Evolutionary conservation across 2,888 invertebrate species (phyloP), one percentile per base, ranked within the genome.

Genomic region (Matsumyia berberina): DNA sequence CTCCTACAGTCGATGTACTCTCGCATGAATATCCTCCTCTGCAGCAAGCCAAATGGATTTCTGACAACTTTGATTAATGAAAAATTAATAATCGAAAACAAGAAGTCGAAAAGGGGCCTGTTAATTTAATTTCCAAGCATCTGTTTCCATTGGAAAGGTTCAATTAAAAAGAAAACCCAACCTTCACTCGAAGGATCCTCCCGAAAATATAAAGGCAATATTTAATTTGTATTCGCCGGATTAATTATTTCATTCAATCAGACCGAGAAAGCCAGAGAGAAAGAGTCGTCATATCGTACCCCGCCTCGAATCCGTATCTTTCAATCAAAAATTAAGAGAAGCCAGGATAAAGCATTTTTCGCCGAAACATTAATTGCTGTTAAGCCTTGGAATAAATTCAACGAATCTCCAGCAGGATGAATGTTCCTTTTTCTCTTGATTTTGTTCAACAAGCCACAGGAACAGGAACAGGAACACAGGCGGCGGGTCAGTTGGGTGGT

Each of bases 381-480:
- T 85, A 80, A 85, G 79, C 79, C 15, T 19, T 37, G 17, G 69
- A 53, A 79, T 83, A 74, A 79, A 67, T 83, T 69, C 62, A 57
- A 33, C 42, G 24, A 42, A 55, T 79, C 60, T 35, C n/a, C n/a
- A n/a, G 42, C 58, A 39, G 17, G 46, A 66, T n/a, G 17, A 19
- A 46, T 19, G 1, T 33, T 9, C 9, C 11, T n/a, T 53, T 44
- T 19, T 51, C 8, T 15, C 12, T 5, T 17, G 37, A 15, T 51
- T 44, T 51, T n/a, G 11, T 55, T 29, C n/a, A 46, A n/a, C 57
- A 24, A 31, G 9, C 39, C 42, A 31, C 19, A 55, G 24, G 4
- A 4, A 24, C 24, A 24, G n/a, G n/a, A 24, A 24, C 24, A 24
- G n/a, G n/a, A n/a, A n/a, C 51, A 39, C 19, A 29, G 35, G 8